A percentile compares a stretch with the other conserved stretches of the same genome.
Conservation (phyloP, 2,888 invertebrate species). For the Crocallis elinguaria region DNA sequence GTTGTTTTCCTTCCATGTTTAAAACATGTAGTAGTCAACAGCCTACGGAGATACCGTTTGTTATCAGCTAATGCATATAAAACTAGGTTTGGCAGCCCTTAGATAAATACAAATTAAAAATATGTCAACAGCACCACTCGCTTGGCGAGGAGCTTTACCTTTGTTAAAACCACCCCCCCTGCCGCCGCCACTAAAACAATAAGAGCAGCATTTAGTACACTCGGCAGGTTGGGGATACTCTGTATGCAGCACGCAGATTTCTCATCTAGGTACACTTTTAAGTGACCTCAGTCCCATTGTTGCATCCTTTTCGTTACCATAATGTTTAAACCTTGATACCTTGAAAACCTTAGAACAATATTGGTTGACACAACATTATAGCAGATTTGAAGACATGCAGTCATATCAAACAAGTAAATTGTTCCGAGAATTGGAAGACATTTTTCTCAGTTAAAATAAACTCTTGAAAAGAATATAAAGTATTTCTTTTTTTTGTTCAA, state of each 20-base stretch:
- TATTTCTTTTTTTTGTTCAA: neutral
- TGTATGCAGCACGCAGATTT: slow-evolving; percentile 84
- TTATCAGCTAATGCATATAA: slow-evolving; percentile 48
- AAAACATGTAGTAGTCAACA: slow-evolving; percentile 48
- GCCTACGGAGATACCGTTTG: slow-evolving; percentile 37
- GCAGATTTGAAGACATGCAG: slow-evolving; percentile 60
- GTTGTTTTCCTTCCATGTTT: neutral
- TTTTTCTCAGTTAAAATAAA: slow-evolving; percentile 4
- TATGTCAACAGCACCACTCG: slow-evolving; percentile 90
- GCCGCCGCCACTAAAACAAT: slow-evolving; percentile 97
- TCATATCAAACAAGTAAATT: slow-evolving; percentile 37
- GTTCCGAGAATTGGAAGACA: slow-evolving; percentile 12
- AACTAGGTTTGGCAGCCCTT: slow-evolving; percentile 81
- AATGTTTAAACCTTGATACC: slow-evolving; percentile 78
- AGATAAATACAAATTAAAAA: slow-evolving; percentile 76
- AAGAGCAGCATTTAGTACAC: slow-evolving; percentile 91
- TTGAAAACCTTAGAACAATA: slow-evolving; percentile 81
- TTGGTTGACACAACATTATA: slow-evolving; percentile 66
- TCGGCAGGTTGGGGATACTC: slow-evolving; percentile 84
- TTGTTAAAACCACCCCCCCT: slow-evolving; percentile 98
- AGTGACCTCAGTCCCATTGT: slow-evolving; percentile 75
- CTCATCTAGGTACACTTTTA: slow-evolving; percentile 81
- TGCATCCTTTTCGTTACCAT: slow-evolving; percentile 86
- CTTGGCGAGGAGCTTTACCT: slow-evolving; percentile 95
- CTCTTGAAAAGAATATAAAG: slow-evolving; percentile 24